Evolutionary conservation across 37 sponge, comb jelly and placozoan genomes (phyloP), one percentile per base, ranked within the genome.

Genomic region (Bolinopsis microptera): DNA sequence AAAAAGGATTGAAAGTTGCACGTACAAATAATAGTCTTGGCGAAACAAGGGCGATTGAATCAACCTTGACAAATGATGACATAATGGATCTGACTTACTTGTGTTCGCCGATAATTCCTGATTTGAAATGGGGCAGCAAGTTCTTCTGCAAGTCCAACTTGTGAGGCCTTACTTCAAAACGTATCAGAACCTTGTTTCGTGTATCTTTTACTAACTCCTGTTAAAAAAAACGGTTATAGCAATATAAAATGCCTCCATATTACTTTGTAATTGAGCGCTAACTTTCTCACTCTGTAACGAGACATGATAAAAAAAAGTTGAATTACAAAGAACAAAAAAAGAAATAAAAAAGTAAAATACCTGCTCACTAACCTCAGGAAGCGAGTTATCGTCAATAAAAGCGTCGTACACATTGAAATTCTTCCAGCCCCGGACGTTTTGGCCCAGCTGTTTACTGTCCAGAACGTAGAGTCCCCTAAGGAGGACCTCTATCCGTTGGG

Each of bases 351-450:
- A n/a, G n/a, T n/a, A n/a, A n/a, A n/a, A n/a, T n/a, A n/a, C n/a
- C n/a, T n/a, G n/a, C n/a, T n/a, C n/a, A n/a, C 31, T 30, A n/a
- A 77, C 80, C 80, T 77, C 80, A 9, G 80, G 80, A 32, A 77
- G 32, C 5, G 61, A 48, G 37, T 86, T 35, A 39, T 86, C 61
- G 27, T 86, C 90, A 8, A n/a, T 86, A 38, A 86, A 86, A 0
- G 61, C 90, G 26, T 86, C 90, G 61, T 86, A 86, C 13, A 86
- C 90, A 30, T 86, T 40, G 39, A 86, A 86, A 34, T 39, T 41
- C 61, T 86, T 86, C 90, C 90, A 86, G 61, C 90, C 90, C 61
- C 90, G 90, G 48, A 39, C 61, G 30, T 86, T 86, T 16, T 86
- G 41, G 9, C 90, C 90, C n/a, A 86, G 34, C n/a, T 40, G 32